Evolutionary conservation across 2,797 vertebrate species (phyloP).

Genomic region (Florisuga fusca): DNA sequence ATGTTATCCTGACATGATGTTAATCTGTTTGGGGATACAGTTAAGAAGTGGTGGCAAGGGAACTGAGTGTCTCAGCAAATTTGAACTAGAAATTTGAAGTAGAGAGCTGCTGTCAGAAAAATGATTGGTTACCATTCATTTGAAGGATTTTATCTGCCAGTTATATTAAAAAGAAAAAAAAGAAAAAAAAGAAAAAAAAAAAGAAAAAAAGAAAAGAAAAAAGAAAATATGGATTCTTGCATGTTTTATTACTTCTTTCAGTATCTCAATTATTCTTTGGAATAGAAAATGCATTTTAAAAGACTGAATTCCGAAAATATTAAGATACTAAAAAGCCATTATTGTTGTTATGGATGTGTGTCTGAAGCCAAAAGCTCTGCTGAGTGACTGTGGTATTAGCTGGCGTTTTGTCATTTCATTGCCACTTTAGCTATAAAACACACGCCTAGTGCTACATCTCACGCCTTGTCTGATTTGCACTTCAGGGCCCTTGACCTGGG

Average conservation of each 20-base stretch:
- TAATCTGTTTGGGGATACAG: slow-evolving; percentile 9
- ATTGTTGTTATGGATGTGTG: background rate
- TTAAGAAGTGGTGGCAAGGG: background rate
- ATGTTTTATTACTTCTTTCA: background rate
- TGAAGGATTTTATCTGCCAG: background rate
- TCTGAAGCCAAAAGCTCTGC: background rate
- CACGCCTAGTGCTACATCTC: background rate
- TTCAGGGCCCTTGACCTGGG: background rate
- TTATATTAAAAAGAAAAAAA: background rate
- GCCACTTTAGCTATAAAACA: background rate
- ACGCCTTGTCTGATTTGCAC: background rate
- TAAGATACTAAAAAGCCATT: background rate
- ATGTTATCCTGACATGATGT: slow-evolving; percentile 9
- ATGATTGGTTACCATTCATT: background rate
- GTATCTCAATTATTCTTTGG: background rate
- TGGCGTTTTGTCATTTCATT: background rate
- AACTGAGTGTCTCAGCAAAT: background rate
- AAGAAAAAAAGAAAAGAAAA: fast-evolving
- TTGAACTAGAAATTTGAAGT: background rate
- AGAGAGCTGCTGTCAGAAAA: background rate
- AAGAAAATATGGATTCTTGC: fast-evolving
- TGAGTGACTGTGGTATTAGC: background rate
- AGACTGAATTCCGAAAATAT: background rate
- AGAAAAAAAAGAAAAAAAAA: too few relatives aligned
- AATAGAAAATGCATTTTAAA: background rate